Base-by-base conservation (phyloP, 2,797 vertebrate genomes). In the Anomalospiza imberbis region DNA sequence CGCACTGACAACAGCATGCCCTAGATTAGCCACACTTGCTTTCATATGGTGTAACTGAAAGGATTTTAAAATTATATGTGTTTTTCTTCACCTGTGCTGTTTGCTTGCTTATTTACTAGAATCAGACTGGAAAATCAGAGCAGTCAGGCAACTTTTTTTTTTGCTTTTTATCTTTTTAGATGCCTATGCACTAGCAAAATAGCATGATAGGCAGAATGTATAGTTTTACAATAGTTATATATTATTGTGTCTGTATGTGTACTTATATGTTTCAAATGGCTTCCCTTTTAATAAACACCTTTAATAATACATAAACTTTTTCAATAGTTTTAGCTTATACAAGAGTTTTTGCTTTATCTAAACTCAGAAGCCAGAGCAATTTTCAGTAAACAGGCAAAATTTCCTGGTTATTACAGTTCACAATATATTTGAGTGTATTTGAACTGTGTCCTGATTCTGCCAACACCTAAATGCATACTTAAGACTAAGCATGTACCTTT, bases 21-120 rank as follows among this genome's bases (percentile, higher is more conserved):
- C 94, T 93, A 88, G 55, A 96, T 96, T 89, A 89, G 76, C 76
- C 55, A 76, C 73, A 12, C 29, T 8, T 58, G 53, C 57, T 88
- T 71, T 78, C 2, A 3, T 31, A 42, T 25, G 29, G 11, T 85
- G 5, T 45, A 93, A 83, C 70, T 75, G n/a, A 75, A 91, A 67
- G n/a, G 29, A 72, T 76, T 78, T 73, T 25, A 32, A 82, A 80
- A 51, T 34, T 21, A 45, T 4, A 24, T 12, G 5, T 10, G 7
- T 62, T 86, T 70, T 61, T 78, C 72, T 38, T 81, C 62, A 58
- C 28, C 32, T 81, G 2, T 7, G 2, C 19, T 72, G 24, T 20
- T 70, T 50, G 34, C 45, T 85, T 58, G 32, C 60, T 48, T 53
- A 63, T 12, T 57, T 44, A 47, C 36, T 53, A 58, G 55, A 78